These are phyloP conservation scores for Vannuccia rotundouncinata DNA, from an alignment of 2,888 invertebrate species.

Conservation along the genomic window DNA sequence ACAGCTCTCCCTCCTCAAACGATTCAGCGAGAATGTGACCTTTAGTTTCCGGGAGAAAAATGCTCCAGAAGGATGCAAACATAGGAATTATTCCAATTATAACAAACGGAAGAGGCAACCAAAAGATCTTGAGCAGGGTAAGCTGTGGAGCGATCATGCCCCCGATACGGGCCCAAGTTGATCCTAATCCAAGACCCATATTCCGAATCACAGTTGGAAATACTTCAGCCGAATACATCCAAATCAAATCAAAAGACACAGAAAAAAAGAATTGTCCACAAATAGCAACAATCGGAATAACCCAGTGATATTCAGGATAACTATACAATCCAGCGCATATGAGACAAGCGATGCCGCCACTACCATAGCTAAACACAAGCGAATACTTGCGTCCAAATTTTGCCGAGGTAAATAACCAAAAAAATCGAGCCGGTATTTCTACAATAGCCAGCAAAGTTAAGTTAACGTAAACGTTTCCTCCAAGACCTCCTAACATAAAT, in stretches of 20 bases:
- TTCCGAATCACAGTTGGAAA: conserved; percentile 34
- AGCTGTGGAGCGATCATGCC: conserved; percentile 9
- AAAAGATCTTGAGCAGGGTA: neutral
- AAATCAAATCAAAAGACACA: conserved; percentile 31
- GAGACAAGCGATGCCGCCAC: conserved; percentile 1
- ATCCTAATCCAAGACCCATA: conserved; percentile 28
- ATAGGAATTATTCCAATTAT: conserved; percentile 6
- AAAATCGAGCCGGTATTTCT: conserved; percentile 14
- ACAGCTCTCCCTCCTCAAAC: neutral
- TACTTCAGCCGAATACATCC: conserved; percentile 31
- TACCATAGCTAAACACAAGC: neutral
- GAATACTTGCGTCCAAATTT: conserved; percentile 6
- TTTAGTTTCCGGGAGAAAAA: neutral
- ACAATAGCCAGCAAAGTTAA: neutral
- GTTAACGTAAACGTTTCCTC: conserved; percentile 30
- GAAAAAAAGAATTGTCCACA: conserved; percentile 11
- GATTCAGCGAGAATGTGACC: neutral
- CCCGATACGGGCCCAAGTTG: conserved; percentile 21
- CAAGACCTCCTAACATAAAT: conserved; percentile 6
- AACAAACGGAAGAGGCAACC: conserved; percentile 25
- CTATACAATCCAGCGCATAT: conserved; percentile 11
- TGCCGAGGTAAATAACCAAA: neutral
- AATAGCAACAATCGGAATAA: neutral
- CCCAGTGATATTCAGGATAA: neutral
- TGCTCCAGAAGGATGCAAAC: neutral